Percentiles rank a stretch among this genome's conserved stretches.
These are phyloP conservation scores for Pteronura brasiliensis DNA, from an alignment of 2,113 vertebrate genomes.

Conservation along the genomic window DNA sequence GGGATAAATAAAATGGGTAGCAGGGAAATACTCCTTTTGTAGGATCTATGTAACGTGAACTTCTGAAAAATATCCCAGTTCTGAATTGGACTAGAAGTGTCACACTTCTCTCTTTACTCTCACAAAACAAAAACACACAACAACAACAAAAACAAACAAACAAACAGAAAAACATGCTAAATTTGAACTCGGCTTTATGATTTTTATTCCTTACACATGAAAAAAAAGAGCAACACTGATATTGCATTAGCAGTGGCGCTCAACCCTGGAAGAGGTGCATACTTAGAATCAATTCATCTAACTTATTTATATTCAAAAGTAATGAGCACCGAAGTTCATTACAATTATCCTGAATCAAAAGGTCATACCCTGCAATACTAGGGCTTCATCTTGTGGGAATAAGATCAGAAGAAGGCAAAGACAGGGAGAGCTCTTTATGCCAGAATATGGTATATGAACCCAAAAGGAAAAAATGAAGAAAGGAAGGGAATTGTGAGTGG, in stretches of 20 bases:
- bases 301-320: constrained; percentile 7
- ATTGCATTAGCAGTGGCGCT: not conserved
- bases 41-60: not conserved
- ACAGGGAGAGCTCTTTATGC: not conserved
- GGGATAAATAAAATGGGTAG: not conserved
- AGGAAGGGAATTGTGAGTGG: not conserved
- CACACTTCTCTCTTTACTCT: not conserved
- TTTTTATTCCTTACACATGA: not conserved
- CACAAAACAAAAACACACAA: not conserved
- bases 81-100: not conserved
- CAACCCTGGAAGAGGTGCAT: not conserved
- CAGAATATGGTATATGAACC: not conserved
- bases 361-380: not conserved
- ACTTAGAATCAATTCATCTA: not conserved
- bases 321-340: constrained; percentile 26
- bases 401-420: not conserved
- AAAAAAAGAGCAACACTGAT: not conserved
- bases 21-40: not conserved
- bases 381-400: not conserved
- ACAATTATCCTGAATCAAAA: not conserved
- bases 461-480: not conserved
- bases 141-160: not conserved
- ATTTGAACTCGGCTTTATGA: not conserved
- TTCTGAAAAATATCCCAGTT: not conserved
- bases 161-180: not conserved